Evolutionary conservation across 2,888 invertebrate genomes (phyloP), one percentile per base, ranked within the genome.

Genomic region (Diarsia rubi): DNA sequence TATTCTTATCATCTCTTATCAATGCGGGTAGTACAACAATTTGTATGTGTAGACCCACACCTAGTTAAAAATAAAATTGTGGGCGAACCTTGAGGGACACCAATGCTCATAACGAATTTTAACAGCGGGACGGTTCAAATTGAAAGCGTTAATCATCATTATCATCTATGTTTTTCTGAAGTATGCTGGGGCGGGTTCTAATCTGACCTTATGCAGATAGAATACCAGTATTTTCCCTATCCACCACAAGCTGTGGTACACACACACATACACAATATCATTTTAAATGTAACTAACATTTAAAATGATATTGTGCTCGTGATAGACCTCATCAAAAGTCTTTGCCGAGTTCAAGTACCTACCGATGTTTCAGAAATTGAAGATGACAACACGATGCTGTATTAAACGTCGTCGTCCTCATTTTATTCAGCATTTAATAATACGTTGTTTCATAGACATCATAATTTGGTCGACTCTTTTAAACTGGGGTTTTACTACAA

Each of bases 81-180:
- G n/a, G n/a, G n/a, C n/a, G 21, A 60, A 11, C 80, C 75, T 75
- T 75, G 60, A 19, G n/a, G 59, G 37, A 80, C n/a, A 27, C 75
- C 73, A 6, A 31, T 21, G 21, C 42, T 42, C 3, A 12, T 16
- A 57, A n/a, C n/a, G n/a, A n/a, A n/a, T n/a, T n/a, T n/a, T n/a
- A n/a, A n/a, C n/a, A n/a, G n/a, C 24, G 3, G 3, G 4, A 31
- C 24, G 1, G 24, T 47, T 37, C 4, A 54, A 45, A 14, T 52
- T 59, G 31, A 4, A 27, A 59, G 4, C 59, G 31, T 31, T 11
- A 1, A 24, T 5, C 4, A 54, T 27, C 1, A 27, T 27, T 16
- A 12, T n/a, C 52, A 12, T 12, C 37, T 37, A 37, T 37, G 16
- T 16, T 57, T 16, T 57, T 54, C 24, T 2, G 6, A 54, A n/a